Evolutionary conservation across 1,140 invertebrate species (phyloP).

Genomic region (Latrodectus geometricus): DNA sequence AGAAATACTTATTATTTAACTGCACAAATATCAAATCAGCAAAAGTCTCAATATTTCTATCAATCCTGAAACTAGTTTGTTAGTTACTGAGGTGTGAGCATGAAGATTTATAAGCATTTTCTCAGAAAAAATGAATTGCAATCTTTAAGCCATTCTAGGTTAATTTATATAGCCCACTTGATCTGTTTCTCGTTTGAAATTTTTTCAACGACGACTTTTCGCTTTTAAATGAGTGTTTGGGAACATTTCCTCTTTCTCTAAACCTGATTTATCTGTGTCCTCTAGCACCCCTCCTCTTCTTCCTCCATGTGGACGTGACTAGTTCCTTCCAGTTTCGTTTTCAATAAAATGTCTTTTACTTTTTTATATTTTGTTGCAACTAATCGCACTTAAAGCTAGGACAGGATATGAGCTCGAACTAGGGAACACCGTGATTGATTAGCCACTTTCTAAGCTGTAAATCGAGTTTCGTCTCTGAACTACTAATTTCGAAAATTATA

Average conservation of each 20-base stretch:
- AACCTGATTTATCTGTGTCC: constrained; percentile 1
- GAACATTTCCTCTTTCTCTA: neutral
- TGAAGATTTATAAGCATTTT: too few species aligned
- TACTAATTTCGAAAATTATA: too few species aligned
- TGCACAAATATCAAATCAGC: too few species aligned
- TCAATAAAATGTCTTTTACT: neutral
- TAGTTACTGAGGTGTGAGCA: too few species aligned
- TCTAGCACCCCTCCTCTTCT: neutral
- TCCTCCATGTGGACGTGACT: neutral
- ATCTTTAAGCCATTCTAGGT: too few species aligned
- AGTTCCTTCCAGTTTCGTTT: neutral
- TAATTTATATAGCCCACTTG: too few species aligned
- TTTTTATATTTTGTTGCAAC: neutral
- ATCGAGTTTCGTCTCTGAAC: neutral
- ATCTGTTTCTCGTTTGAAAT: too few species aligned
- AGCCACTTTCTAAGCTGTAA: neutral
- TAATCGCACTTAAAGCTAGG: neutral
- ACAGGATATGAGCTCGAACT: neutral
- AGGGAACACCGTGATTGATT: neutral
- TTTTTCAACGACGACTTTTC: too few species aligned
- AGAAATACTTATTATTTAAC: too few species aligned
- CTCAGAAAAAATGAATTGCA: too few species aligned
- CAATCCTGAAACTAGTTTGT: too few species aligned
- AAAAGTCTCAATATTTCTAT: too few species aligned
- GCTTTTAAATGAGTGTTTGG: neutral